Base-by-base conservation (phyloP, 2,113 vertebrate genomes). In the Phrynosoma blainvillii region DNA sequence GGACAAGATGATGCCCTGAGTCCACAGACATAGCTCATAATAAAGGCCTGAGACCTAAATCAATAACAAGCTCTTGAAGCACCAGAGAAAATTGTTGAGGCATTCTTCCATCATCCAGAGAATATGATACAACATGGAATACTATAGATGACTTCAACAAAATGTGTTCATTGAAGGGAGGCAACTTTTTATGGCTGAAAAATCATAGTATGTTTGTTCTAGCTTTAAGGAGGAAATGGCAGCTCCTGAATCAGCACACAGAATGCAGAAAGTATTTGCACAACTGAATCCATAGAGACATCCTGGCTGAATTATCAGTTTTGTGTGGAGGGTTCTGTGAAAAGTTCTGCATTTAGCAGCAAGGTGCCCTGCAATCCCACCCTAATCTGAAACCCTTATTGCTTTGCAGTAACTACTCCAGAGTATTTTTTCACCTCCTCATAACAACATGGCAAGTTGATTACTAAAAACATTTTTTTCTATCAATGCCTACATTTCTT, bases 91-190 rank as follows among this genome's bases (percentile, higher is more conserved):
- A 79, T 42, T 2, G 13, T 32, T 30, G 0, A 81, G 3, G 23
- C 54, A 86, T 91, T 84, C 85, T 80, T 3, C 79, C 1, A 74
- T 84, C n/a, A 2, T 1, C 86, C 75, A 85, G 54, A 87, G 78
- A 59, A 62, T 0, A 0, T 0, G 74, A 78, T 88, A 84, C 7
- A 66, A 66, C 0, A 84, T 79, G 54, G 4, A 13, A 0, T 87
- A 36, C 86, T 75, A 11, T 32, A 36, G 54, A 27, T 83, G 9
- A 70, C 30, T 79, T n/a, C 9, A 78, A 6, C 4, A 73, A 87
- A 90, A 84, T 6, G 2, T 25, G 65, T 70, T 81, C 78, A 11
- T 42, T 78, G 4, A 75, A 62, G 86, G 36, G 36, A 73, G 66
- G 70, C 79, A 16, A 30, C 4, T 81, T 66, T 82, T 81, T 74